A percentile compares a stretch with the other conserved stretches of the same genome.
Evolutionary conservation across 1,140 invertebrate genomes (phyloP).

Genomic region (Tetramorium alpestre): DNA sequence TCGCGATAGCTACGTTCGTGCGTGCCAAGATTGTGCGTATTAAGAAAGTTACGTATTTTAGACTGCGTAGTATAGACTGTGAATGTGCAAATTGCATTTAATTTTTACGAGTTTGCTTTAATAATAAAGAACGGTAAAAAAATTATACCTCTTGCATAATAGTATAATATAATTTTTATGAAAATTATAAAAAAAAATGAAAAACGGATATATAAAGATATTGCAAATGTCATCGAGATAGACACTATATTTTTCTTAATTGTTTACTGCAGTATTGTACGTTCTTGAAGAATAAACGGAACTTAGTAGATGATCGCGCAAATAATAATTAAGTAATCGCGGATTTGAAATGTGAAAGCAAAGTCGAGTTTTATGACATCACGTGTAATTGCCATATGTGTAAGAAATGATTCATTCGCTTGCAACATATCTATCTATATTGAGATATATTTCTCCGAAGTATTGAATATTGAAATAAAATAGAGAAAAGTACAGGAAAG

Average conservation of each 20-base stretch:
- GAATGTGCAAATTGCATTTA: neutral
- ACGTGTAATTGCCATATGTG: neutral
- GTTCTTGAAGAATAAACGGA: neutral
- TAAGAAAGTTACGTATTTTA: constrained; percentile 6
- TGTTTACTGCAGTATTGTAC: neutral
- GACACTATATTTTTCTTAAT: neutral
- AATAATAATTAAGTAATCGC: constrained; percentile 31
- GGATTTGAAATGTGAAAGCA: neutral
- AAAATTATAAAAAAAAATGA: neutral
- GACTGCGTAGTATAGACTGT: neutral
- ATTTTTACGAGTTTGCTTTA: neutral
- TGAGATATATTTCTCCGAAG: neutral
- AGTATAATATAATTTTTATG: neutral
- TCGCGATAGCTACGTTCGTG: neutral
- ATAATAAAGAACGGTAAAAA: neutral
- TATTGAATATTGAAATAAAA: neutral
- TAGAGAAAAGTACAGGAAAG: neutral
- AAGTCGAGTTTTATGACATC: constrained; percentile 1
- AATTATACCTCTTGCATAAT: neutral
- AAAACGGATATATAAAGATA: neutral
- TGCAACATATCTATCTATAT: neutral
- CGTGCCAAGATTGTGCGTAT: neutral
- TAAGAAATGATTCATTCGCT: neutral
- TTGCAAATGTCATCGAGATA: neutral
- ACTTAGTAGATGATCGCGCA: neutral